phyloP scores from a whole-genome alignment of 2,797 vertebrate genomes.

The Anomalospiza imberbis region DNA sequence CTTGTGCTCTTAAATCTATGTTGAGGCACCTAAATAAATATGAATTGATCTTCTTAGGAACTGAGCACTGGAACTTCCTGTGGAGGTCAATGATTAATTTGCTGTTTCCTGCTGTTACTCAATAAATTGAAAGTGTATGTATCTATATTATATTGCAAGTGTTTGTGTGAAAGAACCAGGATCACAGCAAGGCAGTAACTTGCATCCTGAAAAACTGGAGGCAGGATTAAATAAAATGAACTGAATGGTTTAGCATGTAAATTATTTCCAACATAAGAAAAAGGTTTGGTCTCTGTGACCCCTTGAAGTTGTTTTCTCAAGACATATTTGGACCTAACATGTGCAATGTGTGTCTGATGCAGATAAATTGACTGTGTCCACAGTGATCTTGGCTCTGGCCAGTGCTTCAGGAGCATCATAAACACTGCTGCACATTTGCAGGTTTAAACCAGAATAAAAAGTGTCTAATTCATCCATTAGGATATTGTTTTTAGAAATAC shows the following conservation, averaged over 20 bases:
- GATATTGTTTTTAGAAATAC: conserved; percentile 6
- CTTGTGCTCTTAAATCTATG: background rate
- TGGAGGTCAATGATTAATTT: background rate
- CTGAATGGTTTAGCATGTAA: background rate
- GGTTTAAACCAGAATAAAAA: background rate
- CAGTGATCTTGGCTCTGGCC: background rate
- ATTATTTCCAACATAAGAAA: background rate
- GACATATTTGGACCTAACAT: background rate
- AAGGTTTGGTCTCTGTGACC: background rate
- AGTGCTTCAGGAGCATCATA: background rate
- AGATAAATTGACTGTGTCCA: background rate
- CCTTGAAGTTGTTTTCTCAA: background rate
- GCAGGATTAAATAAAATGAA: background rate
- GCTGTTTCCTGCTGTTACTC: background rate
- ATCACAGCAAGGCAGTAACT: background rate
- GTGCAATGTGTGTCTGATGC: background rate
- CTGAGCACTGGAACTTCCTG: background rate
- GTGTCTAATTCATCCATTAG: background rate
- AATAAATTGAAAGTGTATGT: background rate
- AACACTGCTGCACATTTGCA: background rate
- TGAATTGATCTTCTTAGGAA: background rate
- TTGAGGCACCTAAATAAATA: background rate
- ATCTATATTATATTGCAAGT: background rate
- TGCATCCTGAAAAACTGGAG: background rate
- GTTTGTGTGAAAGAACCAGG: background rate